Base-by-base conservation (phyloP, 2,888 invertebrate genomes). In the Drosophila acutilabella region DNA sequence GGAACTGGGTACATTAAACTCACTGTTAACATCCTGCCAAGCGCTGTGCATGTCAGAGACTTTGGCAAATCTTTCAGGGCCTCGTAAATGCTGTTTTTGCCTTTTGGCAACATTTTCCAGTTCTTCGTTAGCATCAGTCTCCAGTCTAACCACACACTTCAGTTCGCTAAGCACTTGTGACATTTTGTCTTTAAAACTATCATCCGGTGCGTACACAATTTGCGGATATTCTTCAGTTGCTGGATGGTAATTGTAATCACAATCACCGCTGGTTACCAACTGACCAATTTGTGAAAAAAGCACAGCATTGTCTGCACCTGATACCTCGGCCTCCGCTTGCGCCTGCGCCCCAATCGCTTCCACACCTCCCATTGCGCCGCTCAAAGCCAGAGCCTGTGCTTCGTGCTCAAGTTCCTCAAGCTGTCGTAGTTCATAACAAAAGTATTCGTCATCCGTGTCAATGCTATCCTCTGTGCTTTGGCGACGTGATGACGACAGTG, bases 381-480 rank as follows among this genome's bases (percentile, higher is more conserved):
- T 8, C 30, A 6, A 30, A 30, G 30, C 30, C 2, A 30, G 33
- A 16, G 48, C 33, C 14, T 73, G 42, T 50, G 65, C 41, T 18
- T 75, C 61, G 72, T 96, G 94, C 91, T 97, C 97, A 92, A 97
- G 94, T 92, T 97, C 96, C 92, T 98, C 97, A 38, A 98, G 92
- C 92, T 97, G 97, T 60, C 96, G 93, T 64, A 97, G 92, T 90
- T 98, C 97, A 90, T 98, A 97, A 84, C 97, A 96, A 88, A 97
- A 98, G 96, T 97, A 98, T 91, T 98, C 97, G 89, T 98, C 98
- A 92, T 98, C 98, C 26, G 97, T 97, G 91, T 98, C 98, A 64
- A 98, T 97, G 85, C 97, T 97, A 83, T 97, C 97, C 93, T 98
- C 98, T 0, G 97, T 97, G 89, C 97, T 97, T 92, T 98, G 97